phyloP scores from a whole-genome alignment of 2,113 vertebrate species.

The Lophotis ruficrista region DNA sequence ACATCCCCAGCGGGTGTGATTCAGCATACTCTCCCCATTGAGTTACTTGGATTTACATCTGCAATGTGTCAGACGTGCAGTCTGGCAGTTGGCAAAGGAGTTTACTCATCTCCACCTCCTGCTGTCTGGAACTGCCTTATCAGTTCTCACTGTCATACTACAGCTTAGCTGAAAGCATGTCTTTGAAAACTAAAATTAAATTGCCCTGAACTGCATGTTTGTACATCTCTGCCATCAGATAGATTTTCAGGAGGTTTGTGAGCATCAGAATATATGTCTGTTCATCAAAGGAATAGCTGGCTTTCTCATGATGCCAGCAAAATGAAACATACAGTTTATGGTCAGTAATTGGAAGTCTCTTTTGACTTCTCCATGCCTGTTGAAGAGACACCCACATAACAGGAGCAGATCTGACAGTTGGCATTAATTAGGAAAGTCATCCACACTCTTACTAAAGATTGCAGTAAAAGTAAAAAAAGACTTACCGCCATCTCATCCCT shows the following conservation, averaged over 20 bases:
- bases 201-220: not conserved
- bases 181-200: constrained; percentile 43
- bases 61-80: constrained; percentile 42
- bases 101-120: constrained; percentile 48
- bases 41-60: constrained; percentile 50
- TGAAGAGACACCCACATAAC: not conserved
- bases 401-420: not conserved
- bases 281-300: not conserved
- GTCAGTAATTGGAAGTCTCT: not conserved
- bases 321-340: not conserved
- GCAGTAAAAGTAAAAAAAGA: not conserved
- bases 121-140: constrained; percentile 42
- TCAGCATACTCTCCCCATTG: not conserved
- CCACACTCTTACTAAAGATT: not conserved
- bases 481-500: not conserved
- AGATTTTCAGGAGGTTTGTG: not conserved
- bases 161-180: not conserved
- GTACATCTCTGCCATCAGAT: not conserved
- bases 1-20: not conserved
- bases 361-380: not conserved
- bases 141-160: constrained; percentile 18
- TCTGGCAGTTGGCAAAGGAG: constrained; percentile 43
- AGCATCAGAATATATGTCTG: not conserved
- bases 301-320: not conserved
- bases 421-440: not conserved